Conservation (phyloP, 1,140 invertebrate genomes). For the Penaeus chinensis region DNA sequence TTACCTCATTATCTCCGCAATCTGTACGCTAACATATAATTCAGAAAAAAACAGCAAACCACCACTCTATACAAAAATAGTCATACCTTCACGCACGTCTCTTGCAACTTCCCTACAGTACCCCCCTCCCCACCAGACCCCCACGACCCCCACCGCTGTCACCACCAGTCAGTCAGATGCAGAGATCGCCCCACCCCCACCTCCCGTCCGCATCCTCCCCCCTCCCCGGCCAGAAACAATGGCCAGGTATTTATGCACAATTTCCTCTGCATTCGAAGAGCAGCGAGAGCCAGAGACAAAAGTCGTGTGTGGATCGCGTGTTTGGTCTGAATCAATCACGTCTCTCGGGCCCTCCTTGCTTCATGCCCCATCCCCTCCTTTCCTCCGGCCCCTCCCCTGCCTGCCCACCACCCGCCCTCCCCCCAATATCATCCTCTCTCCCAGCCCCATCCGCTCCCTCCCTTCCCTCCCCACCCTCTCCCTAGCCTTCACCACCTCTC, state of each 20-base stretch:
- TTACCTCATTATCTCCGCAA: background rate
- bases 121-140: too few relatives aligned
- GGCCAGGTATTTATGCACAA: too few relatives aligned
- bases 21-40: too few relatives aligned
- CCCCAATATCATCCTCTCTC: background rate
- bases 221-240: background rate
- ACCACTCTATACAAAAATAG: too few relatives aligned
- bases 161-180: too few relatives aligned
- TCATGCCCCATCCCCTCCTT: background rate
- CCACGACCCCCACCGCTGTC: too few relatives aligned
- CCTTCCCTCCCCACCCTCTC: background rate
- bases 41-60: too few relatives aligned
- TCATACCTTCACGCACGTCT: too few relatives aligned
- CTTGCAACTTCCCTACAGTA: too few relatives aligned
- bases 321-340: conserved; percentile 58
- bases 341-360: conserved; percentile 32
- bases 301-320: conserved; percentile 50
- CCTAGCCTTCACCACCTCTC: too few relatives aligned
- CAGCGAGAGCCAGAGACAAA: conserved; percentile 40
- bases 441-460: background rate
- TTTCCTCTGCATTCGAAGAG: conserved; percentile 37
- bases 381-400: background rate
- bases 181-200: too few relatives aligned
- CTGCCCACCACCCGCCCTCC: background rate
- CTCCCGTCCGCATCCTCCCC: conserved; percentile 7